Evolutionary conservation across 2,797 vertebrate species (phyloP), one percentile per base, ranked within the genome.

Genomic region (Zalophus californianus): DNA sequence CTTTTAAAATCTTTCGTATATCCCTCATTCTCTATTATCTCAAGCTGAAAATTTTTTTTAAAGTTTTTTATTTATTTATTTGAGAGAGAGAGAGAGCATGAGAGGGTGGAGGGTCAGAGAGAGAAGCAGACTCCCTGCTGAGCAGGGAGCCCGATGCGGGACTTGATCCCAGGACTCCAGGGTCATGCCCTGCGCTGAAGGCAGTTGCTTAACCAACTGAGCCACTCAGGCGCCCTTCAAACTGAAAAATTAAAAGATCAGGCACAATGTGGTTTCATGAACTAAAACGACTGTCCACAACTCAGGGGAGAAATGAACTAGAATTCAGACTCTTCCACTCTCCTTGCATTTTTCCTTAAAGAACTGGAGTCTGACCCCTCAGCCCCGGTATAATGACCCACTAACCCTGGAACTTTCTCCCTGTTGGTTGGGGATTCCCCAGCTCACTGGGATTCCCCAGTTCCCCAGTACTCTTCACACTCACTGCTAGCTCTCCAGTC

Each of bases 211-310:
- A 8, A 44, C 44, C 44, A 44, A 10, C 44, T 44, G 44, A 44
- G 44, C 44, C 44, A 44, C 44, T 9, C 44, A 44, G 44, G 44
- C 44, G 9, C 44, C 44, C 44, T 48, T 68, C 20, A 58, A 83
- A 50, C 14, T 88, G 32, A 96, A 94, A 80, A 77, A 38, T 41
- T 50, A 70, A 79, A 95, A 84, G 56, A 27, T 15, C 10, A 56
- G 50, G 15, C 18, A n/a, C 21, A 82, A 16, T 58, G 60, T 87
- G 64, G 12, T 25, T 83, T 73, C 68, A 16, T 60, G 25, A 96
- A 68, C 87, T 60, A 54, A 94, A 32, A 72, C 41, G 78, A 78
- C 0, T 73, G 72, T 54, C 20, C 7, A 44, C 20, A 91, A 48
- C 2, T 50, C 21, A 82, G 52, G 25, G 15, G 38, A 82, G 70